These are phyloP conservation scores for Gnathonemus longibarbis DNA, from an alignment of 2,113 vertebrate genomes.

Conservation along the genomic window DNA sequence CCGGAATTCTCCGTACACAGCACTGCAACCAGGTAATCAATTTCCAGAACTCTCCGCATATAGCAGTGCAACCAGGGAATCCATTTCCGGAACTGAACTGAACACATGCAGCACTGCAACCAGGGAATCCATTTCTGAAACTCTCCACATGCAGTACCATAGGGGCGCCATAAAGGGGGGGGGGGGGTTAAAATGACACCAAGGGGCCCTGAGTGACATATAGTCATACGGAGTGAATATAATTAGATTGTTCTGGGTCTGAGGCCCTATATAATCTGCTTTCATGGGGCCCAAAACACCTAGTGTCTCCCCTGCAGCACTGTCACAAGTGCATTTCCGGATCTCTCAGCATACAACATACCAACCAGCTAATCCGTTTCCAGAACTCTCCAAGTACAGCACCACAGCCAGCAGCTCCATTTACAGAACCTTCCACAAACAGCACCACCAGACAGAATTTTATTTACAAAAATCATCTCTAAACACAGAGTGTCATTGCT, in stretches of 20 bases:
- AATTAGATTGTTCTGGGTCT: background rate
- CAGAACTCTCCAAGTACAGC: background rate
- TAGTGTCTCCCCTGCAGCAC: background rate
- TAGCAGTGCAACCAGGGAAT: background rate
- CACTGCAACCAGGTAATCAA: background rate
- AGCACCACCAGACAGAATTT: background rate
- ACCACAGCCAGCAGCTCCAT: background rate
- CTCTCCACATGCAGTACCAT: background rate
- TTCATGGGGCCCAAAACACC: background rate
- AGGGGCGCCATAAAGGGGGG: background rate
- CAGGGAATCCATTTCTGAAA: background rate
- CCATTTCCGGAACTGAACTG: background rate
- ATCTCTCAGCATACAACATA: background rate
- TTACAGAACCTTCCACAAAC: background rate
- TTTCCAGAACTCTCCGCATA: background rate
- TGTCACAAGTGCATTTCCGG: background rate
- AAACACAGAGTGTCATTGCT: background rate
- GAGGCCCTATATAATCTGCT: background rate
- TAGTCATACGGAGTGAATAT: background rate
- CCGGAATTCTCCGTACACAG: background rate
- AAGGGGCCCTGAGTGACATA: background rate
- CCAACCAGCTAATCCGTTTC: background rate
- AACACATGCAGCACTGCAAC: background rate
- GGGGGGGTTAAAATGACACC: background rate
- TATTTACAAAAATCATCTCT: background rate